Base-by-base conservation (phyloP, 2,888 invertebrate species). In the Phalera bucephala region DNA sequence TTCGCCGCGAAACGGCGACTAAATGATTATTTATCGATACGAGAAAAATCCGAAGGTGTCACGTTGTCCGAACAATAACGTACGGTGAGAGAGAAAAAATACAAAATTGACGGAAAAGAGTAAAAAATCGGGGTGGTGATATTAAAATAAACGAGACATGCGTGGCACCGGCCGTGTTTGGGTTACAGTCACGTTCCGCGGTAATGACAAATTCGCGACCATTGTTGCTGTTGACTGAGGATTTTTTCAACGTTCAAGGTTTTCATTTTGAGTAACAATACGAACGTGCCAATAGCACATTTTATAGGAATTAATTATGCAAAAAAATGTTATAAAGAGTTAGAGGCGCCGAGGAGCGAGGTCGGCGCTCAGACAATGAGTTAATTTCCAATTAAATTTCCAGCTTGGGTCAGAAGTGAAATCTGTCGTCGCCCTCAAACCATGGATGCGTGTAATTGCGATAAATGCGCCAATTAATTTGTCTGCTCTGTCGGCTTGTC, bases 371-470 rank as follows among this genome's bases (percentile, higher is more conserved):
- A 69, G 65, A 65, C 71, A 69, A 72, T 67, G 60, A 66, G 64
- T 68, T 73, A 78, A 78, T 77, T 79, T 72, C 64, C 68, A 78
- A 80, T 80, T 75, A 80, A 71, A 60, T 71, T 68, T 73, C 72
- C 72, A 68, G 65, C 67, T 74, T 69, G 65, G 83, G 83, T 80
- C 82, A 80, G 71, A 80, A 85, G 85, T 75, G 85, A 87, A 87
- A 87, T 81, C 85, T 74, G 45, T 50, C 56, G 45, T 62, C 70
- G 84, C 80, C 80, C 81, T 79, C 76, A 74, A 82, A 80, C 71
- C 78, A 77, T 73, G 83, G 85, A 84, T 79, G 87, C 88, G 81
- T 86, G 82, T 87, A 86, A 88, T 88, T 86, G 85, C 66, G 63
- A 68, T 80, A 84, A 78, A 80, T 70, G 69, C 56, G 61, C 60